Percentiles rank a stretch among this genome's conserved stretches.
Evolutionary conservation across 2,797 vertebrate genomes (phyloP).

Genomic region (Siniperca obscura): DNA sequence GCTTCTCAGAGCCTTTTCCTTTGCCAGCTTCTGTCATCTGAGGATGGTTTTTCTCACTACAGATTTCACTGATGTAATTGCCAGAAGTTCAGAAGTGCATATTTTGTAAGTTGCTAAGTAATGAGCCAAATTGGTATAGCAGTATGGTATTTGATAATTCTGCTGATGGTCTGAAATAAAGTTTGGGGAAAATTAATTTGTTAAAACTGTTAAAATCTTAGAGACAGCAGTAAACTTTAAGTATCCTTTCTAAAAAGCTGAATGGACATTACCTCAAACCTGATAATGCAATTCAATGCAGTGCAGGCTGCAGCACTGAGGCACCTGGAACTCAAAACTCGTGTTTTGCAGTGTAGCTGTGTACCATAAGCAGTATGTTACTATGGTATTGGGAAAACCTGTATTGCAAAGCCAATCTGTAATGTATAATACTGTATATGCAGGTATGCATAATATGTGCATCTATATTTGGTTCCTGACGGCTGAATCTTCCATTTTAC

Average conservation of each 20-base stretch:
- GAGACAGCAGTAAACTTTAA: background rate
- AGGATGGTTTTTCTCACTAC: conserved; percentile 49
- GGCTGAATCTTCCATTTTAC: background rate
- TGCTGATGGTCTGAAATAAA: conserved; percentile 25
- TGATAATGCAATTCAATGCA: background rate
- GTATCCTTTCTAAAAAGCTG: background rate
- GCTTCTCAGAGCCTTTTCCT: conserved; percentile 61
- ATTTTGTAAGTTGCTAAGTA: conserved; percentile 44
- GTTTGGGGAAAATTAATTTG: background rate
- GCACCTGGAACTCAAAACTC: background rate
- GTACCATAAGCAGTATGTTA: too few relatives aligned
- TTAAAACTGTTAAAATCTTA: conserved; percentile 4
- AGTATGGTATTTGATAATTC: conserved; percentile 24
- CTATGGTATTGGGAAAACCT: background rate
- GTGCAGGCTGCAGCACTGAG: background rate
- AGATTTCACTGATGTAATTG: conserved; percentile 66
- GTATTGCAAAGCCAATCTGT: background rate
- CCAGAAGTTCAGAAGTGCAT: conserved; percentile 58
- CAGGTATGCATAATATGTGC: too few relatives aligned
- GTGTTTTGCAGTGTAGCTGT: background rate
- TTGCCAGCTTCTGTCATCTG: conserved; percentile 54
- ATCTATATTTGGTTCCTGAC: background rate
- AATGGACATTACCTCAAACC: background rate
- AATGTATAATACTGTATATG: background rate
- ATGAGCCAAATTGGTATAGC: conserved; percentile 21